Conservation (phyloP, 2,888 invertebrate species). For the Standfussiana lucernea region DNA sequence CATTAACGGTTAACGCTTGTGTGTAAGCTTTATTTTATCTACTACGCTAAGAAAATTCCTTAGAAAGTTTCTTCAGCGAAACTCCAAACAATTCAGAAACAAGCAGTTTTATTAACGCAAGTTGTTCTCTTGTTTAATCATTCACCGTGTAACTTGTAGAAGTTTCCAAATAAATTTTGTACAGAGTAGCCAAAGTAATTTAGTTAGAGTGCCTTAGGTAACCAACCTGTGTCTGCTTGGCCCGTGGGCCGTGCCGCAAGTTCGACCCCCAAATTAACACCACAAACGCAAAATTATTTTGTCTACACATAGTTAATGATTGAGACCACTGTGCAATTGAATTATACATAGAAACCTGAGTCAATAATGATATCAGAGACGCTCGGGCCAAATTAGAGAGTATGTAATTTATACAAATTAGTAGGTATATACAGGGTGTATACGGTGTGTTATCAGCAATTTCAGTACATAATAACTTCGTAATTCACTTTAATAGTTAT, state of each 20-base stretch:
- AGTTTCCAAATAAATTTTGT: constrained; percentile 78
- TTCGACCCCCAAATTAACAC: constrained; percentile 54
- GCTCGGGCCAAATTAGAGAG: constrained; percentile 41
- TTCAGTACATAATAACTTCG: constrained; percentile 55
- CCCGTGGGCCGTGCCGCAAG: constrained; percentile 39
- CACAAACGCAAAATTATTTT: constrained; percentile 55
- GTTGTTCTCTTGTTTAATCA: constrained; percentile 78
- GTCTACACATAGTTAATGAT: constrained; percentile 33
- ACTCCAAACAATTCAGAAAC: constrained; percentile 73
- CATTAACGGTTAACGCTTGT: constrained; percentile 65
- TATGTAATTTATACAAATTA: constrained; percentile 52
- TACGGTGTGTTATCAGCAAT: constrained; percentile 36
- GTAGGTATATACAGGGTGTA: constrained; percentile 29
- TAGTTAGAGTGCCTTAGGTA: constrained; percentile 74
- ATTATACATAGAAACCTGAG: constrained; percentile 51
- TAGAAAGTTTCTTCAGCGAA: constrained; percentile 65
- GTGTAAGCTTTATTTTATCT: constrained; percentile 69
- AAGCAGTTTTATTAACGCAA: constrained; percentile 77
- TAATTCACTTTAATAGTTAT: constrained; percentile 35
- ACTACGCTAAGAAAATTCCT: constrained; percentile 70
- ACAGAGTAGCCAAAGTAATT: constrained; percentile 72
- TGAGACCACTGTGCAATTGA: constrained; percentile 52
- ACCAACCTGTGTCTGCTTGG: constrained; percentile 62
- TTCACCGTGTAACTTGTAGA: constrained; percentile 74
- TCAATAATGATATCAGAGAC: constrained; percentile 48